Evolutionary conservation across 1,140 invertebrate species (phyloP), one percentile per base, ranked within the genome.

Genomic region (Heterodera schachtii): DNA sequence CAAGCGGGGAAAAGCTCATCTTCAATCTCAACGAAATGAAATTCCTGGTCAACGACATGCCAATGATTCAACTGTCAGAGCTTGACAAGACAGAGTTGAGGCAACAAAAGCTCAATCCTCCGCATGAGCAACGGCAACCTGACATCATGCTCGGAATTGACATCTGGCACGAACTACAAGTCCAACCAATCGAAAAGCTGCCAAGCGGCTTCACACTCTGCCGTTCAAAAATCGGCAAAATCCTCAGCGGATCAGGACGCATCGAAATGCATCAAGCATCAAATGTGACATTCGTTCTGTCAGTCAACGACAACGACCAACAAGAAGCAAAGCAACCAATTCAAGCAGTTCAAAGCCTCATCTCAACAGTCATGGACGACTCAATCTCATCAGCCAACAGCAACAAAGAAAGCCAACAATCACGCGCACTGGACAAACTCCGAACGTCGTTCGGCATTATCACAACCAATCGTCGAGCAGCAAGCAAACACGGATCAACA

Each of bases 111-210:
- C 31, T 73, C 4, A 31, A 5, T 6, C 19, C 71, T 21, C 19
- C 46, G 5, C 44, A n/a, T 47, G 19, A 21, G 4, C 19, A 73
- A n/a, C 19, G 8, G 0, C 73, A 19, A 9, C 73, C 73, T 5
- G 73, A 74, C 57, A 74, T 74, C 31, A 47, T 74, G 16, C 16
- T 73, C 0, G 71, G 71, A 4, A 73, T 73, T 3, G 71, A 73
- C 4, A 1, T n/a, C 71, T 74, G 73, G 73, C 73, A 74, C 31
- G 73, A 74, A 43, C 73, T 74, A 0, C 19, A 74, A 4, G 73
- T 74, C 7, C n/a, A 13, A 44, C 31, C 31, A 3, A 8, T 44
- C 19, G 41, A 44, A 21, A 21, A 8, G n/a, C 31, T 74, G 44
- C 73, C 73, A 4, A 74, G 73, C 57, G 73, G 73, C 6, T 73